Conservation (phyloP, 2,888 invertebrate genomes). For the Campoletis raptor region DNA sequence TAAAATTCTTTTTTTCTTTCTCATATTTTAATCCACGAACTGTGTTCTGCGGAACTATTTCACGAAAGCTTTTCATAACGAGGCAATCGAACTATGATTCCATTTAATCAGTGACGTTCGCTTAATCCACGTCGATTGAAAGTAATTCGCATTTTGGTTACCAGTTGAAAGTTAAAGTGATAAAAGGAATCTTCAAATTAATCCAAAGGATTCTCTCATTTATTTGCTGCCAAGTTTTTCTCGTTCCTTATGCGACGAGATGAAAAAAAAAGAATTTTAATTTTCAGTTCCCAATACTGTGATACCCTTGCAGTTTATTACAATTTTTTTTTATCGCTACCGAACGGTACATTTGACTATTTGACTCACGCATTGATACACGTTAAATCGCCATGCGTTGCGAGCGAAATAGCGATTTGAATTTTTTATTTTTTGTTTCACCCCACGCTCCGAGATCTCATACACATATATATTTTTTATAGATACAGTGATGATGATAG, state of each 20-base stretch:
- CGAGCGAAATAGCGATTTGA: conserved; percentile 78
- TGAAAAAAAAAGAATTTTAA: not conserved
- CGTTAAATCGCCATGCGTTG: conserved; percentile 65
- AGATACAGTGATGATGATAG: conserved; percentile 24
- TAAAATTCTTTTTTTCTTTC: not conserved
- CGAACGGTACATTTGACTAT: conserved; percentile 26
- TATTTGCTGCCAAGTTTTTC: not conserved
- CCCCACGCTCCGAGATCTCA: conserved; percentile 68
- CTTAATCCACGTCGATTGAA: no score
- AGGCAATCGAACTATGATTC: not conserved
- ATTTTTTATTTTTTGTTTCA: conserved; percentile 78
- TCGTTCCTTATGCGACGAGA: not conserved
- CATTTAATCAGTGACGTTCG: not conserved
- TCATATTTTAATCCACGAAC: not conserved
- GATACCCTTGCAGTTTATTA: conserved; percentile 20
- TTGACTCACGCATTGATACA: conserved; percentile 43
- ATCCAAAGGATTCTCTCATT: not conserved
- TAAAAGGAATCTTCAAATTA: not conserved
- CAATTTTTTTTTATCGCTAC: conserved; percentile 12
- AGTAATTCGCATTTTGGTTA: not conserved
- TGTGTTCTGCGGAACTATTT: not conserved
- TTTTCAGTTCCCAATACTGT: not conserved
- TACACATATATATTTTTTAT: not conserved
- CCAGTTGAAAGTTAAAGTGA: not conserved
- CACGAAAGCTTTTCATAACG: not conserved